These are phyloP conservation scores for Lobophora halterata DNA, from an alignment of 2,888 invertebrate genomes.

Conservation along the genomic window DNA sequence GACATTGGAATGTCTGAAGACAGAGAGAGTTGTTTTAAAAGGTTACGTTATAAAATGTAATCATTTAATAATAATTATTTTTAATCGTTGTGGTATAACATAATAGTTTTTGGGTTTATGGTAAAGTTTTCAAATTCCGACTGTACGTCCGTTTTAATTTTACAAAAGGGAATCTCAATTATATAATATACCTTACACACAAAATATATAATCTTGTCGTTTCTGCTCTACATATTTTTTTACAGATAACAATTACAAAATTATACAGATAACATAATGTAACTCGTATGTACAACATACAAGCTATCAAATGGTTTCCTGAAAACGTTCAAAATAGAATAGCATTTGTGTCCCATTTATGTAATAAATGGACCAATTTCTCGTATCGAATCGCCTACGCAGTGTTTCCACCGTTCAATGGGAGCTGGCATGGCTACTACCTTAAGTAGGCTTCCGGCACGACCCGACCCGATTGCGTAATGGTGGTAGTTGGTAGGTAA, in stretches of 20 bases:
- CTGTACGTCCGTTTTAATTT: slow-evolving; percentile 5
- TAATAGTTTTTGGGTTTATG: slow-evolving; percentile 11
- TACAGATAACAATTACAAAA: too few relatives aligned
- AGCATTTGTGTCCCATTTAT: slow-evolving; percentile 31
- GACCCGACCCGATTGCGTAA: slow-evolving; percentile 32
- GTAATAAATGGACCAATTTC: slow-evolving; percentile 40
- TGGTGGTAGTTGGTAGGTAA: slow-evolving; percentile 40
- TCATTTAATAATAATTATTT: slow-evolving; percentile 27
- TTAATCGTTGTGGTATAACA: slow-evolving; percentile 23
- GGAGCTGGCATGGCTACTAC: slow-evolving; percentile 43
- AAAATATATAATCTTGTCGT: too few relatives aligned
- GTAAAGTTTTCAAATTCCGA: slow-evolving; percentile 4
- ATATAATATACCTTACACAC: neutral
- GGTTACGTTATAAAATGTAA: slow-evolving; percentile 25
- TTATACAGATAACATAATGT: too few relatives aligned
- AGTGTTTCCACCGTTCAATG: slow-evolving; percentile 27
- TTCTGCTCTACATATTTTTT: too few relatives aligned
- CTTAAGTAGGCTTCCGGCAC: slow-evolving; percentile 53
- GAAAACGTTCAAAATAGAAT: slow-evolving; percentile 5
- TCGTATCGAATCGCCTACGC: slow-evolving; percentile 27
- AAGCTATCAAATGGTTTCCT: slow-evolving; percentile 6
- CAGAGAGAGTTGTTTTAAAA: slow-evolving; percentile 25
- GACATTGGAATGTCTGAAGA: slow-evolving; percentile 16
- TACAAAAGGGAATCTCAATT: slow-evolving; percentile 8
- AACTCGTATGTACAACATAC: too few relatives aligned